These are phyloP conservation scores for Rotaria magnacalcarata DNA, from an alignment of 2,888 invertebrate genomes.

Conservation along the genomic window DNA sequence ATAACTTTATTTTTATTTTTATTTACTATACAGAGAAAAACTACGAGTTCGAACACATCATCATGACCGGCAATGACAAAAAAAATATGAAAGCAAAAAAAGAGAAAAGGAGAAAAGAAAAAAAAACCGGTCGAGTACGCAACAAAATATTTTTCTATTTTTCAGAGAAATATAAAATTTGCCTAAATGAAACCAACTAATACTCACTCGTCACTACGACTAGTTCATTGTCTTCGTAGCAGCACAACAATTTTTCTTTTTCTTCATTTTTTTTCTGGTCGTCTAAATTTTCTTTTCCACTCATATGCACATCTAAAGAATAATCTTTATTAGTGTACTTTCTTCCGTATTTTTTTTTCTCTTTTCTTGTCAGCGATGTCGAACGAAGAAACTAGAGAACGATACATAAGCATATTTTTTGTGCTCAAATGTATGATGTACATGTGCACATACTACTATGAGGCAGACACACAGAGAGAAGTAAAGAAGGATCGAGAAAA, in stretches of 20 bases:
- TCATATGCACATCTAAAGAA: neutral
- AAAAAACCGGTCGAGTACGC: neutral
- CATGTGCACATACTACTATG: neutral
- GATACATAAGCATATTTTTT: neutral
- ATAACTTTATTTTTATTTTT: neutral
- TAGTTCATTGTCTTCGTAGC: neutral
- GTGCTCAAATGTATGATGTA: neutral
- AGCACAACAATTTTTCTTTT: neutral
- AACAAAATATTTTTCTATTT: constrained; percentile 1
- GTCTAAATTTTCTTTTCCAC: neutral
- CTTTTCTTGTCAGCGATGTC: neutral
- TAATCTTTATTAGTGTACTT: neutral
- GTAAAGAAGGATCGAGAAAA: neutral
- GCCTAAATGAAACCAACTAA: neutral
- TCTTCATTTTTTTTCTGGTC: neutral
- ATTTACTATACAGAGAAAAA: neutral
- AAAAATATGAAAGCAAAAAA: neutral
- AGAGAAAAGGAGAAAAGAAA: neutral
- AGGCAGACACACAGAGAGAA: neutral
- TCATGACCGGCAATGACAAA: neutral
- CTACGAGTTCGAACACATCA: neutral
- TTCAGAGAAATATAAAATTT: neutral
- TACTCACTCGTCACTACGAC: neutral
- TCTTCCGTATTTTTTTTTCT: neutral
- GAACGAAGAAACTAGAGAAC: neutral